These are phyloP conservation scores for Drosophila murphyi DNA, from an alignment of 1,140 invertebrate genomes.

Conservation along the genomic window DNA sequence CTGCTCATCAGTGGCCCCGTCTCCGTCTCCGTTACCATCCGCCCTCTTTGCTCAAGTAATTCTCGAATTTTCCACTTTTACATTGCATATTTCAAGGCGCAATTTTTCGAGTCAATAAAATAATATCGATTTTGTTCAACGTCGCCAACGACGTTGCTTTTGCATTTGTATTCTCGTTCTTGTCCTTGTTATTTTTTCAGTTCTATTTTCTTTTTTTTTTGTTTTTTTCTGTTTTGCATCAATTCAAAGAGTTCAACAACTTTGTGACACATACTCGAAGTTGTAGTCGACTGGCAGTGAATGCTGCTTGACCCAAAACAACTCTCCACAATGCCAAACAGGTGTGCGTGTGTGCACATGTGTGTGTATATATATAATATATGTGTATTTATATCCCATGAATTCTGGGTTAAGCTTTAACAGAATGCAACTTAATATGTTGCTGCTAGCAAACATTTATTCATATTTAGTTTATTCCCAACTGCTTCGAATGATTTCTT, in stretches of 20 bases:
- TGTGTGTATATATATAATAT: constrained; percentile 2
- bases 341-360: constrained; percentile 6
- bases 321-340: constrained; percentile 12
- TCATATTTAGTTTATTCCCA: no score
- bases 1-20: constrained; percentile 27
- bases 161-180: neutral
- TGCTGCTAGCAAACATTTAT: no score
- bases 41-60: no score
- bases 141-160: constrained; percentile 3
- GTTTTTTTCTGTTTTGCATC: constrained; percentile 25
- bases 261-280: constrained; percentile 58
- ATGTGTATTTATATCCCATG: neutral
- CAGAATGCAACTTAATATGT: no score
- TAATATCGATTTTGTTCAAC: constrained; percentile 66
- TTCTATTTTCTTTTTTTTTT: neutral
- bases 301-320: constrained; percentile 36
- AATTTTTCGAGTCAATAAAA: constrained; percentile 78
- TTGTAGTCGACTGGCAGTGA: constrained; percentile 38
- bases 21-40: no score
- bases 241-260: constrained; percentile 63
- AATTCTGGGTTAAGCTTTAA: neutral
- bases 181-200: constrained; percentile 5
- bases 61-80: constrained; percentile 63
- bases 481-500: neutral
- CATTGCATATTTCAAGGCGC: constrained; percentile 78